Evolutionary conservation across 2,797 vertebrate genomes (phyloP).

Genomic region (Microctenopoma steveboyesi): DNA sequence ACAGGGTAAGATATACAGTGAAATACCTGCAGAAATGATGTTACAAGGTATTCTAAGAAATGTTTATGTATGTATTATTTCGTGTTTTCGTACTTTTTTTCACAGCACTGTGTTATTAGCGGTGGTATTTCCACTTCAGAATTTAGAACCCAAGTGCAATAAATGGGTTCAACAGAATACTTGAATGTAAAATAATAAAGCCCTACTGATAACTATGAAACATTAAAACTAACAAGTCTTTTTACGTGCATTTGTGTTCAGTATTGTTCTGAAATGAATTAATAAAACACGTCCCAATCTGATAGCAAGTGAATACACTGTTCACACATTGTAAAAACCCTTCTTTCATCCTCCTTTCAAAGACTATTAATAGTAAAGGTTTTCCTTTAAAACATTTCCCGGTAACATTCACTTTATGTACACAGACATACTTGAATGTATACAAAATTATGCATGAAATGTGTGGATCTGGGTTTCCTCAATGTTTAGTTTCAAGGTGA

Average conservation of each 20-base stretch:
- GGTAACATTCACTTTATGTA: background rate
- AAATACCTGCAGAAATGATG: too few species aligned
- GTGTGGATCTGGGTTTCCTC: slow-evolving; percentile 10
- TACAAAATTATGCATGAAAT: background rate
- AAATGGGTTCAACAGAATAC: too few species aligned
- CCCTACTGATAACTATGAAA: background rate
- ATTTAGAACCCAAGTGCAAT: too few species aligned
- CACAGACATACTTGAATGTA: background rate
- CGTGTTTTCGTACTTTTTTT: too few species aligned
- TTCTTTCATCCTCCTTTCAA: background rate
- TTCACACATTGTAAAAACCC: background rate
- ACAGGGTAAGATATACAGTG: too few species aligned
- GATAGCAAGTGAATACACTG: background rate
- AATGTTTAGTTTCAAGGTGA: slow-evolving; percentile 34
- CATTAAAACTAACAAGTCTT: background rate
- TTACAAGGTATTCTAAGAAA: too few species aligned
- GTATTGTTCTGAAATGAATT: background rate
- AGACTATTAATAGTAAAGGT: background rate
- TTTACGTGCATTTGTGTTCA: background rate
- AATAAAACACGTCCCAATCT: background rate
- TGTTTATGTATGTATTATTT: too few species aligned
- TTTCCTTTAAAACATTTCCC: too few species aligned
- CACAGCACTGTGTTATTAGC: too few species aligned
- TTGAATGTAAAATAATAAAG: too few species aligned
- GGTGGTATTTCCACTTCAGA: too few species aligned